Base-by-base conservation (phyloP, 1,140 invertebrate species). In the Carcinoscorpius rotundicauda region DNA sequence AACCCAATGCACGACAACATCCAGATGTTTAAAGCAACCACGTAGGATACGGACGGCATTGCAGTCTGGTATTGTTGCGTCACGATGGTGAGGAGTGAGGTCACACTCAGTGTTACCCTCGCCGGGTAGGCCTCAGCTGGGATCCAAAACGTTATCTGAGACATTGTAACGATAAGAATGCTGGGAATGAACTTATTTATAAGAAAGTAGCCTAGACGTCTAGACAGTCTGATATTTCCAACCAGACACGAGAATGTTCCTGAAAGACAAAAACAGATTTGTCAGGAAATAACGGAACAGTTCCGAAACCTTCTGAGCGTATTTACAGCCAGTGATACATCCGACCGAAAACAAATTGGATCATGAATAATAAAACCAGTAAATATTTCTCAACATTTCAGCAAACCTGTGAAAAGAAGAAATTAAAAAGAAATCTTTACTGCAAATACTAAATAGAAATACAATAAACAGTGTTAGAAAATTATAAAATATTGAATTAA, bases 1-100 rank as follows among this genome's bases (percentile, higher is more conserved):
- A 90, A 91, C 61, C 89, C 82, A 82, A 91, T 89, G 71, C 90
- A 91, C 9, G 73, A 73, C 48, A 76, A 75, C 76, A 79, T 80
- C 80, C 81, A 81, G 4, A 82, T 75, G 69, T 81, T 79, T 64
- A 81, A 75, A 10, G 80, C 80, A 71, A 83, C 81, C 3, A 81
- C 74, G 63, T 82, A 82, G 0, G 80, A 81, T 0, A 81, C 80
- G 58, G 65, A 65, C 8, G 72, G 65, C 56, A 70, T 64, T 3
- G 66, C 62, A 53, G 65, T 66, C 57, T 74, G 71, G 3, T 90
- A 89, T 74, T 76, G 75, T 66, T 76, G 77, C 4, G 89, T 93
- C 69, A 93, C 91, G 5, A 83, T 79, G 3, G 81, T 81, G 5
- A 83, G 73, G 4, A 83, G 76, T 0, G 83, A 84, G 5, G 83